Conservation (phyloP, 2,888 invertebrate species). For the Pandemis corylana region DNA sequence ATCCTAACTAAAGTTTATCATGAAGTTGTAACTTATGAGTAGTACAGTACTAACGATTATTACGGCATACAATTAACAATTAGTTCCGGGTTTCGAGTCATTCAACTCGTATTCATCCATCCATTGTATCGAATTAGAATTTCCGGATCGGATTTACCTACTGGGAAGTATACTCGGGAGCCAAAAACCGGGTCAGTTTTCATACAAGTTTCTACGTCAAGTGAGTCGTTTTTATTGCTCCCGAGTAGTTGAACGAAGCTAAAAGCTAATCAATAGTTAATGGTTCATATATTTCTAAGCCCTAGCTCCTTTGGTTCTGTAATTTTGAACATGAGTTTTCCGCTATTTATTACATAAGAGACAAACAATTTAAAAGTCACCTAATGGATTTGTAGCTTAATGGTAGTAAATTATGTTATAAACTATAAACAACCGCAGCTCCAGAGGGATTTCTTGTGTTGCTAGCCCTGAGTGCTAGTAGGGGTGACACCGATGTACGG, state of each 20-base stretch:
- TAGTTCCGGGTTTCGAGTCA: not conserved
- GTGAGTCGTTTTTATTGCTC: too few species aligned
- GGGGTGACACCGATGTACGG: too few species aligned
- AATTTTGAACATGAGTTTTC: too few species aligned
- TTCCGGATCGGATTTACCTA: conserved; percentile 1
- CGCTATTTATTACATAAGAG: not conserved
- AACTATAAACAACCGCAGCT: not conserved
- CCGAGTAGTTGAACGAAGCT: too few species aligned
- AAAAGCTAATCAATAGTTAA: too few species aligned
- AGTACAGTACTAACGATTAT: not conserved
- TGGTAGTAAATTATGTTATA: not conserved
- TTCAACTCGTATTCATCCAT: not conserved
- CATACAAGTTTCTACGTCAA: too few species aligned
- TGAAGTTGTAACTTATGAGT: not conserved
- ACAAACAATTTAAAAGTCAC: not conserved
- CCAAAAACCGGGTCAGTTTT: not conserved
- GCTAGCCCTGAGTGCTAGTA: not conserved
- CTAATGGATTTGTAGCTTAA: not conserved
- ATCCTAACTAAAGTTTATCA: too few species aligned
- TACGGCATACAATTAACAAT: not conserved
- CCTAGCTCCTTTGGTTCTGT: too few species aligned
- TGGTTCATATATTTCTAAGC: too few species aligned
- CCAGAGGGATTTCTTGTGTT: not conserved
- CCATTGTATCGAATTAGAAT: conserved; percentile 1
- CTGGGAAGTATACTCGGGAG: not conserved